A percentile compares a stretch with the other conserved stretches of the same genome.
phyloP scores from a whole-genome alignment of 2,888 invertebrate species.

The Polylopha cassiicola region DNA sequence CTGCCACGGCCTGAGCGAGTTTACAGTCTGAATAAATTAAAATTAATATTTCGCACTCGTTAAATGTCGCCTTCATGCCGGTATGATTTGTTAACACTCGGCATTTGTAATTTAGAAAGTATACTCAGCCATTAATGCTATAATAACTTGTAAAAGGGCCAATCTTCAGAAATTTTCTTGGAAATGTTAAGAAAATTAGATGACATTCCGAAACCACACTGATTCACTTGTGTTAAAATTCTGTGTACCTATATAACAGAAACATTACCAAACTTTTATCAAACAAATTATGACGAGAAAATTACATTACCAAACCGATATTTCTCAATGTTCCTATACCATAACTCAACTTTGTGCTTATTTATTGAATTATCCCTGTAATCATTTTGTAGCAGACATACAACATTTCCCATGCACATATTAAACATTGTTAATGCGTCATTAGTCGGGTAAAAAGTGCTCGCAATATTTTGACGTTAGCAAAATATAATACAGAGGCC shows the following conservation, averaged over 20 bases:
- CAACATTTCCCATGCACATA: conserved; percentile 3
- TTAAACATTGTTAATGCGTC: conserved; percentile 15
- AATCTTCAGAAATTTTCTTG: no score
- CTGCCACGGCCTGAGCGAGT: conserved; percentile 57
- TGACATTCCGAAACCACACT: no score
- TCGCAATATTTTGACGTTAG: conserved; percentile 49
- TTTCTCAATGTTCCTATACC: no score
- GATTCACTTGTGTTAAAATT: no score
- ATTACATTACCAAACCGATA: no score
- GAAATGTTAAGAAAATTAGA: no score
- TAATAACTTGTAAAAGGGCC: conserved; percentile 9
- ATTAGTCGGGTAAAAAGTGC: conserved; percentile 17
- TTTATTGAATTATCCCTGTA: no score
- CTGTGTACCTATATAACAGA: neutral
- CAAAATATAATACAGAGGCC: conserved; percentile 52
- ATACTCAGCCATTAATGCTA: neutral
- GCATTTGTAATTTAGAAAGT: conserved; percentile 28
- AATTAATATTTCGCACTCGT: conserved; percentile 68
- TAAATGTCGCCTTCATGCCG: conserved; percentile 50
- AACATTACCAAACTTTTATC: no score
- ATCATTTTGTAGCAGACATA: no score
- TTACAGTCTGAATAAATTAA: conserved; percentile 68
- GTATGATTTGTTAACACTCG: conserved; percentile 60
- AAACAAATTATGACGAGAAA: no score
- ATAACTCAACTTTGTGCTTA: no score